Base-by-base conservation (phyloP, 1,140 invertebrate genomes). In the Drosophila pectinifera region DNA sequence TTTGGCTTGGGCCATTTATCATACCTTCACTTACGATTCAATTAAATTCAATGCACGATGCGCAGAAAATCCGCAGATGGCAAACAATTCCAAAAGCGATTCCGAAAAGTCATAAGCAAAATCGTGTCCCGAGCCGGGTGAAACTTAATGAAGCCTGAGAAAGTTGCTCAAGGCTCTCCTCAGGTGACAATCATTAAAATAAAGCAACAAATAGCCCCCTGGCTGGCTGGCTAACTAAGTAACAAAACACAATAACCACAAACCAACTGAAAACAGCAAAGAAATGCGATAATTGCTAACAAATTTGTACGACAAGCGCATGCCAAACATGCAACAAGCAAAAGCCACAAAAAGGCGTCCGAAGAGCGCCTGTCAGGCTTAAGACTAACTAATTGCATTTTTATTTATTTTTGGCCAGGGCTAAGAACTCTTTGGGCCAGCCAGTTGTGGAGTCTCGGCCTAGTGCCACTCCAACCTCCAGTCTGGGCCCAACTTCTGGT, bases 141-240 rank as follows among this genome's bases (percentile, higher is more conserved):
- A 88, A 88, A 88, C 83, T 88, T 88, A 88, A 88, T 83, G 76
- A 88, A 88, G 84, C 76, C 73, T 88, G 84, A 86, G 83, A 86
- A 86, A 86, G 83, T 86, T 88, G 75, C 64, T 7, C 61, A 73
- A 51, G 45, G 78, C 48, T 51, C 48, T 51, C 13, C 73, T 74
- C 74, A 73, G 80, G 84, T 88, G 83, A 83, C 83, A 88, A 89
- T 80, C 80, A 61, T 70, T 70, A 70, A 70, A 70, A 70, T 70
- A 70, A 70, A 51, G 22, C 67, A 70, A 69, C 67, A 74, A 83
- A 61, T 69, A 34, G 38, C 49, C n/a, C n/a, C n/a, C n/a, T 38
- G 36, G 14, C 36, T n/a, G 36, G 14, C 36, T 5, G 36, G 14
- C 36, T 34, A 41, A 31, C 45, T 20, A 54, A 68, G 26, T 38